phyloP scores from a whole-genome alignment of 2,797 vertebrate genomes.

The Pipistrellus kuhlii region DNA sequence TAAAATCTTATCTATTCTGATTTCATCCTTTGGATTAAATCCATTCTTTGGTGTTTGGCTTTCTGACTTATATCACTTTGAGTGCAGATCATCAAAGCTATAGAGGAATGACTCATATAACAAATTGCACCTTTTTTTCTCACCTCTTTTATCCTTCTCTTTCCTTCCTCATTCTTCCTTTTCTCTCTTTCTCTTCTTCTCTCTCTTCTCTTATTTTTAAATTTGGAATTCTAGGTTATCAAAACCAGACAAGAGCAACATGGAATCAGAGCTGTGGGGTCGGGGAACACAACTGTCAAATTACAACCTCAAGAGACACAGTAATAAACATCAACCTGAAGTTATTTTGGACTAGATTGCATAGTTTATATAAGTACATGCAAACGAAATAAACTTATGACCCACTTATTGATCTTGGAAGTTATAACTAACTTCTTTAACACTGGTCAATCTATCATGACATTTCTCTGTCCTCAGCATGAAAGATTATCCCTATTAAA shows the following conservation, averaged over 20 bases:
- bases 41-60: not conserved
- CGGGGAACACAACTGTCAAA: slow-evolving; percentile 20
- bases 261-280: not conserved
- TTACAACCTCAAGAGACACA: slow-evolving; percentile 5
- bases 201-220: not conserved
- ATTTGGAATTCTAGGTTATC: slow-evolving; percentile 11
- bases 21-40: not conserved
- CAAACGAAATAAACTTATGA: slow-evolving; percentile 68
- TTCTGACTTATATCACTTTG: not conserved
- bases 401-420: slow-evolving; percentile 66
- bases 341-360: slow-evolving; percentile 39
- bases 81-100: not conserved
- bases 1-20: not conserved
- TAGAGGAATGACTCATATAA: not conserved
- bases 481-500: slow-evolving; percentile 63
- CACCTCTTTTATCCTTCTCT: not conserved
- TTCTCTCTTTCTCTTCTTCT: not conserved
- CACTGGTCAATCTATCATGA: slow-evolving; percentile 8
- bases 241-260: slow-evolving; percentile 24
- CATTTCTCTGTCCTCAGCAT: slow-evolving; percentile 61
- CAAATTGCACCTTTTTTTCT: not conserved
- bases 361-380: slow-evolving; percentile 17
- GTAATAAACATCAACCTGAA: slow-evolving; percentile 55
- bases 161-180: not conserved
- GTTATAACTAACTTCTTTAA: slow-evolving; percentile 35